Percentiles rank a stretch among this genome's conserved stretches.
Evolutionary conservation across 2,113 vertebrate genomes (phyloP).

Genomic region (Passer domesticus): DNA sequence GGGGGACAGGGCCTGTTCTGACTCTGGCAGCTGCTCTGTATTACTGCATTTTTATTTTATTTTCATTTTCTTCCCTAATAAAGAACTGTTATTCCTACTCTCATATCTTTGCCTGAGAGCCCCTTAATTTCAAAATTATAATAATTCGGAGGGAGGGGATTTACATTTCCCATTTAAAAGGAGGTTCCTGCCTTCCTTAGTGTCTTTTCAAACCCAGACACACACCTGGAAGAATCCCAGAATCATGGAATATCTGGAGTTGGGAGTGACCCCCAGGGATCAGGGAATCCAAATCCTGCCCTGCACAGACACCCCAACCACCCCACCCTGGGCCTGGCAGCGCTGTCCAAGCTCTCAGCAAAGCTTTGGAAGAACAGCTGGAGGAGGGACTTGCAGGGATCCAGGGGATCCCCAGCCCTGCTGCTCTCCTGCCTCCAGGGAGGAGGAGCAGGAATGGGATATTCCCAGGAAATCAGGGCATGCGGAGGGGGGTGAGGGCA

Average conservation of each 20-base stretch:
- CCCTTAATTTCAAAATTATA: too few relatives aligned
- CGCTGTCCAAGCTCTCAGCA: fast-evolving
- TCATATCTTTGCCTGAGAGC: too few relatives aligned
- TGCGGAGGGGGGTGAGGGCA: not conserved
- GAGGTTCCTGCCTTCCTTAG: too few relatives aligned
- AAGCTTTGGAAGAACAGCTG: not conserved
- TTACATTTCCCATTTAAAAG: too few relatives aligned
- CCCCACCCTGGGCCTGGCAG: not conserved
- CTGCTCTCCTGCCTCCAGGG: not conserved
- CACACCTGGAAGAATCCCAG: fast-evolving
- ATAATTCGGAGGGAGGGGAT: too few relatives aligned
- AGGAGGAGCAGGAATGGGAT: not conserved
- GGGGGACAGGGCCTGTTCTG: too few relatives aligned
- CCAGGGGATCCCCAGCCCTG: not conserved
- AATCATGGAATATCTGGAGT: not conserved
- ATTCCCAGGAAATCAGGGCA: not conserved
- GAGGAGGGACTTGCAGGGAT: not conserved
- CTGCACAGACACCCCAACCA: not conserved
- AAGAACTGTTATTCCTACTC: too few relatives aligned
- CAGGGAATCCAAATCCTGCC: not conserved
- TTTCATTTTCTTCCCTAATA: too few relatives aligned
- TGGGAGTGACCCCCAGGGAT: not conserved
- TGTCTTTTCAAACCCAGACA: not conserved
- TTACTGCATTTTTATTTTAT: too few relatives aligned
- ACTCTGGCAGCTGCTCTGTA: too few relatives aligned